Base-by-base conservation (phyloP, 2,888 invertebrate genomes). In the Phyllotreta cruciferae region DNA sequence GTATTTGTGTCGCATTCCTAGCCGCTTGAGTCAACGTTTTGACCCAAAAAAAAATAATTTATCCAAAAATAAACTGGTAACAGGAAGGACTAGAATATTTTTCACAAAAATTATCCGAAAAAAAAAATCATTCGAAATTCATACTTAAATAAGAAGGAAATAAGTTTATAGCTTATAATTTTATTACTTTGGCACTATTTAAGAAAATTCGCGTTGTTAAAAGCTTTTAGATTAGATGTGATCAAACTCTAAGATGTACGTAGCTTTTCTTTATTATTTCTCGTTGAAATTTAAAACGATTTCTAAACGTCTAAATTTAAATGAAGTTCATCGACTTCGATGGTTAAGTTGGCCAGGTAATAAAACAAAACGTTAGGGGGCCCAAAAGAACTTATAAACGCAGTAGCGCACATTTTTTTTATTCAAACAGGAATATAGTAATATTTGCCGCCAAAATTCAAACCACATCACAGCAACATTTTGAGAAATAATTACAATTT, bases 1-100 rank as follows among this genome's bases (percentile, higher is more conserved):
- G 58, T 60, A 63, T 65, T 47, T 60, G 55, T 54, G 60, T 60
- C 66, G 62, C 66, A 68, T 68, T 68, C 66, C 62, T 64, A 60
- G 63, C 57, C 64, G 60, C 52, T 63, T 62, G 64, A 64, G 63
- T 68, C 68, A 68, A 65, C 63, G 10, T 38, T 60, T 53, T 66
- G 66, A 70, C 68, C 64, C 60, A 52, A 60, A 64, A 63, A 58
- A 64, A 60, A 60, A 45, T 64, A 53, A 64, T 24, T 24, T 24
- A 24, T 24, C 24, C 24, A 24, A 64, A 64, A 64, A 64, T 64
- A 64, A 52, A 64, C 60, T 39, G 47, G 39, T 41, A 58, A 47
- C 56, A 60, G 64, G 56, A 45, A 52, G 60, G 53, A 41, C 45
- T 49, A 52, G 45, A 57, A 52, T 56, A 45, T 39, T 53, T 54